Percentiles rank a stretch among this genome's conserved stretches.
These are phyloP conservation scores for Oryzaephilus surinamensis DNA, from an alignment of 1,140 invertebrate genomes.

Conservation along the genomic window DNA sequence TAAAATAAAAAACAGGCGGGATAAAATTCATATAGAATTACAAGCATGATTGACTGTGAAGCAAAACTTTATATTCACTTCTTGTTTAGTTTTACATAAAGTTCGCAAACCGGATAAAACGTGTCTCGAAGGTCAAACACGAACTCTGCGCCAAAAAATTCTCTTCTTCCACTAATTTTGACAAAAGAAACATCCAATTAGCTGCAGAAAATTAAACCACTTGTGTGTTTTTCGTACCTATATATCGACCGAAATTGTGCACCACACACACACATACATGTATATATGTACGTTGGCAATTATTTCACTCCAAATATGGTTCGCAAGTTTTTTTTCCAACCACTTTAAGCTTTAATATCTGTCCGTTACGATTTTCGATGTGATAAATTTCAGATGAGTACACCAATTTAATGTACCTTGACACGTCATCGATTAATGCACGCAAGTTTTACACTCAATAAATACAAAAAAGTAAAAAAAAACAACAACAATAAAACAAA, in stretches of 20 bases:
- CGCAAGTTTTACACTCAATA: no score
- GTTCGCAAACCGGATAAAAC: conserved; percentile 17
- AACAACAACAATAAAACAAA: not conserved
- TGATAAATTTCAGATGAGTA: no score
- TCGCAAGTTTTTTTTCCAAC: conserved; percentile 8
- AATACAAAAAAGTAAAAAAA: no score
- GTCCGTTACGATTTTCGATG: conserved; percentile 4
- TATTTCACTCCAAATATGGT: not conserved
- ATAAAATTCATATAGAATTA: not conserved
- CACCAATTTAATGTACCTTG: no score
- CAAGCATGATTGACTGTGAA: conserved; percentile 6
- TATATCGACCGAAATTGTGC: not conserved
- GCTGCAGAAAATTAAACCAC: conserved; percentile 14
- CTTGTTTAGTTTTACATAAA: conserved; percentile 10
- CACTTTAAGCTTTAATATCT: conserved; percentile 8
- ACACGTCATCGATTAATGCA: no score
- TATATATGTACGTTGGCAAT: no score
- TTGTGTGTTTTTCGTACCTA: conserved; percentile 5
- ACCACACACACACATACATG: no score
- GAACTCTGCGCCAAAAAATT: conserved; percentile 5
- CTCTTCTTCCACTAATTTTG: not conserved
- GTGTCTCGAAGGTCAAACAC: conserved; percentile 14
- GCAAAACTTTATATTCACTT: conserved; percentile 8
- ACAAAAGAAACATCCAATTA: conserved; percentile 14
- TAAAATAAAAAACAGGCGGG: conserved; percentile 1